Percentiles rank a stretch among this genome's conserved stretches.
Conservation (phyloP, 2,113 vertebrate species). For the Hystrix cristata region DNA sequence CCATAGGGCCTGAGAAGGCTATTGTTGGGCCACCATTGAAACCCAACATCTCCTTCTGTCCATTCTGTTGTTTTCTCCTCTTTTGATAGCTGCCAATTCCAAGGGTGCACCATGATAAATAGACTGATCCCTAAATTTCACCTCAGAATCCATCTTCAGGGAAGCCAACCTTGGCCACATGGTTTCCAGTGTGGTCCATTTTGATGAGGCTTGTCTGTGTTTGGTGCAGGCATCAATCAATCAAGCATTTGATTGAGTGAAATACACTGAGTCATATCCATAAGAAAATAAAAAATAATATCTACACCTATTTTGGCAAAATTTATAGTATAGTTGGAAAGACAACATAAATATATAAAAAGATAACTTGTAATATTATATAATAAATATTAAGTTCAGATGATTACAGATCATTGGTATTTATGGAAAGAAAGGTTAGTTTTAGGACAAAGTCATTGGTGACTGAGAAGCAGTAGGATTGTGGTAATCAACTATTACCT, state of each 20-base stretch:
- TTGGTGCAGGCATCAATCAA: background rate
- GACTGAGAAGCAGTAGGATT: background rate
- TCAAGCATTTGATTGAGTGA: background rate
- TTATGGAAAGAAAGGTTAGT: background rate
- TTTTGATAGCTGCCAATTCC: accelerated
- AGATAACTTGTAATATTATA: background rate
- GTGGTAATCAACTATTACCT: background rate
- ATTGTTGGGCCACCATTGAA: accelerated
- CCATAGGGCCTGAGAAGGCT: background rate
- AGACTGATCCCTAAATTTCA: background rate
- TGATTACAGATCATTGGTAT: background rate
- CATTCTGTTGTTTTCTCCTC: background rate
- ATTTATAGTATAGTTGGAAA: background rate
- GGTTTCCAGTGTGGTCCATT: background rate
- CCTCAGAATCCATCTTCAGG: background rate
- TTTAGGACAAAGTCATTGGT: background rate
- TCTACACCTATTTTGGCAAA: background rate
- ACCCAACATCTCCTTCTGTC: background rate
- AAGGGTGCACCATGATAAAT: background rate
- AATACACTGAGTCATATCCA: background rate
- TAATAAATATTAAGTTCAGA: background rate
- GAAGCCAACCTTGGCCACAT: background rate
- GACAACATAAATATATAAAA: background rate
- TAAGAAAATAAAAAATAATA: background rate
- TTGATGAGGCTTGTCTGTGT: background rate